Base-by-base conservation (phyloP, 2,797 vertebrate species). In the Mus spretus region DNA sequence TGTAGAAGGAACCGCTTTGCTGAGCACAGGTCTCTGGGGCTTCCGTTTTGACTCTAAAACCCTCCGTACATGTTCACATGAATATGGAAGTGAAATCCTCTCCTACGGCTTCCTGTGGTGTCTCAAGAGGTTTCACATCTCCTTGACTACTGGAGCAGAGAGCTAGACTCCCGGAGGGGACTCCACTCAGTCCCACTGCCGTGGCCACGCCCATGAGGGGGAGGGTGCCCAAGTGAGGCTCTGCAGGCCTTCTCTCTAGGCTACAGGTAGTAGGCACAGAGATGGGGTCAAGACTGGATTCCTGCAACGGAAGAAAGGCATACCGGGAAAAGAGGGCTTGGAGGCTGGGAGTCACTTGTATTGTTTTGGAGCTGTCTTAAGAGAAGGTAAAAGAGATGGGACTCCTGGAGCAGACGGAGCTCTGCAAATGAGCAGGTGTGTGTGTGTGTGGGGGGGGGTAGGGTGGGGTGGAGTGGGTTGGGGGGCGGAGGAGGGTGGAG, bases 31-130 rank as follows among this genome's bases (percentile, higher is more conserved):
- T 86, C 57, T 84, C 63, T 75, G 90, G 84, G 37, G 82, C 91
- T 96, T 67, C 94, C 83, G 50, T 93, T 83, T 70, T 93, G 79
- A 67, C 79, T 92, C 92, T 93, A 61, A 94, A 83, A 94, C 70
- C 2, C 81, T 83, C 72, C 40, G 47, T 63, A 31, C 4, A 10
- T 15, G 47, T 93, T 96, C 85, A 70, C 59, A 61, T 24, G 77
- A 96, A 96, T n/a, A 53, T 80, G 80, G 97, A 97, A 97, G 93
- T 95, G 97, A 97, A 90, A 96, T n/a, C 47, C 95, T n/a, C 47
- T 96, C 37, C n/a, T 50, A 34, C 53, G 11, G 6, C 75, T 91
- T 97, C 96, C 70, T 92, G 75, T 40, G 50, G 72, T 13, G 67
- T 59, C 70, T 89, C 55, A 20, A 6, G 31, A 34, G 78, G 91